Evolutionary conservation across 2,113 vertebrate species (phyloP).

Genomic region (Larimichthys crocea): DNA sequence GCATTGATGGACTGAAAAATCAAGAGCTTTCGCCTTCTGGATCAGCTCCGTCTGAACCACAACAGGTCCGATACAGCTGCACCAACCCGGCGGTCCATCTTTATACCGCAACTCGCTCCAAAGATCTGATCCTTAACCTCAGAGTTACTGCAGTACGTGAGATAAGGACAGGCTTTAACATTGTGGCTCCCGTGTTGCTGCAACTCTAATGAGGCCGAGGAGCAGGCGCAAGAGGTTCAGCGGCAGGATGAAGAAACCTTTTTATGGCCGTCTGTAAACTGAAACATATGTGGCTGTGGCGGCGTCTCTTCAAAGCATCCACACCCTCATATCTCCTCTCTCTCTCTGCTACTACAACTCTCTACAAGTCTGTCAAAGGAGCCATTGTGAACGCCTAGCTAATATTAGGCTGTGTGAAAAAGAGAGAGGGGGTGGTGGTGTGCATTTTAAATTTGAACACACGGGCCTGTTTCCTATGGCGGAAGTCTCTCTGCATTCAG

Average conservation of each 20-base stretch:
- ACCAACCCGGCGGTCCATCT: too few species aligned
- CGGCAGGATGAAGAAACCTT: constrained; percentile 57
- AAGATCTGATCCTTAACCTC: background rate
- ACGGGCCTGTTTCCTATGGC: constrained; percentile 26
- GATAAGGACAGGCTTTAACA: background rate
- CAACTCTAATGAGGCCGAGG: constrained; percentile 30
- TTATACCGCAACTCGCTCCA: too few species aligned
- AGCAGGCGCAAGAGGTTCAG: constrained; percentile 30
- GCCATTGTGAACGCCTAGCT: constrained; percentile 53
- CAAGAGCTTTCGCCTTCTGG: too few species aligned
- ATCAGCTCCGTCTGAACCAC: too few species aligned
- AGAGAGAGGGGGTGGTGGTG: constrained; percentile 6
- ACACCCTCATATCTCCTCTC: constrained; percentile 34
- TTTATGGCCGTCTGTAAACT: constrained; percentile 70
- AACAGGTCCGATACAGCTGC: too few species aligned
- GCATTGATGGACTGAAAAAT: too few species aligned
- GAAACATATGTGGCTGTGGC: constrained; percentile 61
- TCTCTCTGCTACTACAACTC: constrained; percentile 7
- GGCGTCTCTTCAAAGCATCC: constrained; percentile 59
- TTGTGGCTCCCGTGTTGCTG: background rate
- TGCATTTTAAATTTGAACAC: constrained; percentile 43
- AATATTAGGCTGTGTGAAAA: constrained; percentile 42
- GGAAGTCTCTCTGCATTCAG: constrained; percentile 29
- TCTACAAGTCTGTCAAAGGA: constrained; percentile 47
- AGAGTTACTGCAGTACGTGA: background rate